A percentile compares a stretch with the other conserved stretches of the same genome.
These are phyloP conservation scores for Eueides isabella DNA, from an alignment of 1,140 invertebrate species.

Conservation along the genomic window DNA sequence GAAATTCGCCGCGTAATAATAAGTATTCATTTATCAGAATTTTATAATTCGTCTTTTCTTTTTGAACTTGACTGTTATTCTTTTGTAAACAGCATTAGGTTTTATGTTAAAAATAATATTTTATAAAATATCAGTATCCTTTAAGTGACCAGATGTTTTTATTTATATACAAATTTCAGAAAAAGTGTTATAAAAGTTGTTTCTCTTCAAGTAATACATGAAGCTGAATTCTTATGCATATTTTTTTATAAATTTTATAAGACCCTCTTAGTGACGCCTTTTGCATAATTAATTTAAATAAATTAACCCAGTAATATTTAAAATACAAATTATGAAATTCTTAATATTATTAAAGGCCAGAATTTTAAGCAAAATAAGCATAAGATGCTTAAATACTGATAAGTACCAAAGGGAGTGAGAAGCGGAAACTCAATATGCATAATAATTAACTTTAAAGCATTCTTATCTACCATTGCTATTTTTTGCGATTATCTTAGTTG, in stretches of 20 bases:
- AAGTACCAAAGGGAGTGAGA: slow-evolving; percentile 5
- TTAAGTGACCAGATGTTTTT: no score
- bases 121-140: no score
- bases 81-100: no score
- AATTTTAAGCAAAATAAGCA: slow-evolving; percentile 9
- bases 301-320: neutral
- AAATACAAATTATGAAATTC: slow-evolving; percentile 2
- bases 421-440: slow-evolving; percentile 19
- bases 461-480: slow-evolving; percentile 5
- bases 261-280: neutral
- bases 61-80: no score
- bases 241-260: neutral
- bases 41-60: no score
- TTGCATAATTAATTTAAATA: slow-evolving; percentile 4
- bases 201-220: no score
- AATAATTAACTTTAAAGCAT: slow-evolving; percentile 13
- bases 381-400: slow-evolving; percentile 15
- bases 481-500: neutral
- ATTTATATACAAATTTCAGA: no score
- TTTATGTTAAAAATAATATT: no score
- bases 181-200: neutral
- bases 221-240: neutral
- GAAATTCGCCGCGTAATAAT: no score
- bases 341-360: neutral
- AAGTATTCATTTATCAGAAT: no score